These are phyloP conservation scores for Hydrozoanthus gracilis DNA, from an alignment of 92 coral and sea anemone species.

Conservation along the genomic window DNA sequence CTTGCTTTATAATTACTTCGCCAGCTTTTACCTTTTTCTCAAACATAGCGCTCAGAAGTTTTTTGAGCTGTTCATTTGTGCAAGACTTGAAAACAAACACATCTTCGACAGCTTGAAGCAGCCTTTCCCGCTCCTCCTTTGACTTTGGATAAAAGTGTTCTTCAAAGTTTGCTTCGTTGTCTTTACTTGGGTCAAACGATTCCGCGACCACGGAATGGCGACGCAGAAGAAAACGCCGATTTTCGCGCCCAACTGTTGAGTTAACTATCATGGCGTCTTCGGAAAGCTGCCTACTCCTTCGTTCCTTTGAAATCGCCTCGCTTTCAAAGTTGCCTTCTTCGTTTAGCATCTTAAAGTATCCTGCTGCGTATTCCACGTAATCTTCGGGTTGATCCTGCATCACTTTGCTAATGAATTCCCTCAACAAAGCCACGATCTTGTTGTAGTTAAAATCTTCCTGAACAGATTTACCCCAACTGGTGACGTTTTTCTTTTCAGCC, in stretches of 20 bases:
- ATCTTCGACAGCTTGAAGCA: conserved; percentile 45
- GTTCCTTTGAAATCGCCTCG: background rate
- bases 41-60: conserved; percentile 61
- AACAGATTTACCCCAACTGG: background rate
- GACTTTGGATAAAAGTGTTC: conserved; percentile 51
- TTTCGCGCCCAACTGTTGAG: conserved; percentile 5
- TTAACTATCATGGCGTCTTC: conserved; percentile 30
- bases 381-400: conserved; percentile 48
- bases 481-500: background rate
- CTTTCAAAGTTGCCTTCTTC: conserved; percentile 27
- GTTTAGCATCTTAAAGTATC: conserved; percentile 44
- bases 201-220: conserved; percentile 66
- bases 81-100: conserved; percentile 69
- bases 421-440: background rate
- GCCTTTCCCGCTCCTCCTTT: conserved; percentile 52
- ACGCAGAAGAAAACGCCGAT: conserved; percentile 45
- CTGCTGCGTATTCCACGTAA: conserved; percentile 47
- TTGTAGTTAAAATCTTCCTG: background rate
- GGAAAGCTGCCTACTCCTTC: conserved; percentile 2
- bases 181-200: conserved; percentile 38
- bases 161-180: background rate
- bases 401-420: conserved; percentile 46
- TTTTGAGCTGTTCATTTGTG: conserved; percentile 53
- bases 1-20: conserved; percentile 57
- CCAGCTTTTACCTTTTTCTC: conserved; percentile 56